A percentile compares a stretch with the other conserved stretches of the same genome.
phyloP scores from a whole-genome alignment of 2,888 invertebrate genomes.

The Artemia sinica region DNA sequence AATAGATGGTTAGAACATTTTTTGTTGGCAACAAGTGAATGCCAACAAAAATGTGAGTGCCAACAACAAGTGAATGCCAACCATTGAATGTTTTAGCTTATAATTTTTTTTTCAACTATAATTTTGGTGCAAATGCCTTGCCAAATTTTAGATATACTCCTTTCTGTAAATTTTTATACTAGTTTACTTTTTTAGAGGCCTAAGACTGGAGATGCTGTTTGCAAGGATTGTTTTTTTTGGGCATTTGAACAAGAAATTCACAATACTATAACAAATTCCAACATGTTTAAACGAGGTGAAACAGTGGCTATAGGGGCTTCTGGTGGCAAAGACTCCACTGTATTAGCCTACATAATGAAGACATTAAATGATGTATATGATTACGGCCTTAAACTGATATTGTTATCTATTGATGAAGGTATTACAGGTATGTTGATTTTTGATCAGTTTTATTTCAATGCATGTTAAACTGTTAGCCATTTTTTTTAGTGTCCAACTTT shows the following conservation, averaged over 20 bases:
- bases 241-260: constrained; percentile 91
- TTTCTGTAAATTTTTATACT: too few species aligned
- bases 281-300: constrained; percentile 62
- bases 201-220: constrained; percentile 75
- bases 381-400: constrained; percentile 70
- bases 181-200: constrained; percentile 47
- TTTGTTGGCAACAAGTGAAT: too few species aligned
- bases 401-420: constrained; percentile 95
- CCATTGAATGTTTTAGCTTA: too few species aligned
- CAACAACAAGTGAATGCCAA: too few species aligned
- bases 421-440: constrained; percentile 52
- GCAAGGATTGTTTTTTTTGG: constrained; percentile 81
- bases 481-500: not conserved
- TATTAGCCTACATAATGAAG: constrained; percentile 81
- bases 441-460: constrained; percentile 11
- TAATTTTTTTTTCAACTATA: too few species aligned
- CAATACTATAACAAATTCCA: constrained; percentile 61
- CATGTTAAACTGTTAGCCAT: not conserved
- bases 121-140: too few species aligned
- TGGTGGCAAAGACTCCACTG: constrained; percentile 92
- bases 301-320: constrained; percentile 85
- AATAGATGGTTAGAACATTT: too few species aligned
- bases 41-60: too few species aligned
- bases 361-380: constrained; percentile 70
- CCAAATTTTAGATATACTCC: too few species aligned